phyloP scores from a whole-genome alignment of 2,113 vertebrate genomes.

The Xiphorhynchus elegans region DNA sequence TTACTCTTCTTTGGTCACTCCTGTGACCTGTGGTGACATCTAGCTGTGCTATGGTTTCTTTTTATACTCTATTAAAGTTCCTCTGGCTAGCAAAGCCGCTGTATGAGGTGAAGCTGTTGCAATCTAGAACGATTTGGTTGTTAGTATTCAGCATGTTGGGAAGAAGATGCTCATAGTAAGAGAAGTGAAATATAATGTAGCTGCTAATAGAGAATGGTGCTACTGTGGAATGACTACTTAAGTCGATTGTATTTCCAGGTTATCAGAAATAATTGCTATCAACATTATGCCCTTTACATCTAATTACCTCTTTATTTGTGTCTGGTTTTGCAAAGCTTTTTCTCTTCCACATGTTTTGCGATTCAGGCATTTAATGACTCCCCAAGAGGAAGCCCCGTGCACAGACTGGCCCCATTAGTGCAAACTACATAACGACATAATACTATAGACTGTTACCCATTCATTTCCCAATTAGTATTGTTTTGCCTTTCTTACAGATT shows the following conservation, averaged over 20 bases:
- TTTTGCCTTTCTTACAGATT: background rate
- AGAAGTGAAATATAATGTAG: background rate
- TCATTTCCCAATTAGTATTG: background rate
- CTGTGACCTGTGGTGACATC: background rate
- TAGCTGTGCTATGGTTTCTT: background rate
- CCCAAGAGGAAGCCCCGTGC: background rate
- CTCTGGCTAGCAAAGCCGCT: background rate
- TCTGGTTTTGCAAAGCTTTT: background rate
- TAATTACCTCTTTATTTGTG: background rate
- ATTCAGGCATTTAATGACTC: background rate
- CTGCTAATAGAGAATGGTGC: background rate
- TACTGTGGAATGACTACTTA: background rate
- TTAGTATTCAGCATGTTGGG: background rate
- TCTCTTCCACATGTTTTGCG: background rate
- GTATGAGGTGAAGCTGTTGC: background rate
- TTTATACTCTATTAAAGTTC: background rate
- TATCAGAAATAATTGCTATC: background rate
- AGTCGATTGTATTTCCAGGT: background rate
- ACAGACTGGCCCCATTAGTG: background rate
- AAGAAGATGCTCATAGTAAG: background rate
- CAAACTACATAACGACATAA: background rate
- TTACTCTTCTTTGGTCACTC: background rate
- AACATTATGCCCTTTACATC: background rate
- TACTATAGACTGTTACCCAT: background rate
- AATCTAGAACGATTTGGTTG: background rate